Conservation (phyloP, 2,888 invertebrate species). For the Abscondita cerata region DNA sequence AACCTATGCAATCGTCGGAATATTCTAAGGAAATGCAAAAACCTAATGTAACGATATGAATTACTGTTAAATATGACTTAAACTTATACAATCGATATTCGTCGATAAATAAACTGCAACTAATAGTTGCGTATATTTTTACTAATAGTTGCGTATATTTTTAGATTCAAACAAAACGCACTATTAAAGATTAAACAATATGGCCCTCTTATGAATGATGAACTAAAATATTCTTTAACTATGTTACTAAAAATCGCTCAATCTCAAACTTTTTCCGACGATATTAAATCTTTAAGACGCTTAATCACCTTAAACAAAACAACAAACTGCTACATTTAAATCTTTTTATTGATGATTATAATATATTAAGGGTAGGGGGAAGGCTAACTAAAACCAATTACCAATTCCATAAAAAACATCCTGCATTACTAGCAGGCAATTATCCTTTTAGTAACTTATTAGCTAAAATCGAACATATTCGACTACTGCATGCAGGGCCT, state of each 20-base stretch:
- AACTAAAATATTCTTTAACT: not conserved
- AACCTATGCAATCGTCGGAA: not conserved
- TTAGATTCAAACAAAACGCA: not conserved
- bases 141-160: not conserved
- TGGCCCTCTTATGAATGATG: not conserved
- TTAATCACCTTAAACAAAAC: not conserved
- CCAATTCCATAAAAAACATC: not conserved
- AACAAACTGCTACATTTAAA: not conserved
- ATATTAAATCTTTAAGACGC: not conserved
- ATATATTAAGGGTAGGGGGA: not conserved
- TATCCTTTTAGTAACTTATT: not conserved
- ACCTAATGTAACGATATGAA: not conserved
- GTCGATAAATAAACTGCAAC: not conserved
- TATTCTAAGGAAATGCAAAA: slow-evolving; percentile 1
- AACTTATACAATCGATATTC: not conserved
- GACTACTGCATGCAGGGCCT: slow-evolving; percentile 24
- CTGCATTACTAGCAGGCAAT: not conserved
- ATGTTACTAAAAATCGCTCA: not conserved
- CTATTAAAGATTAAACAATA: not conserved
- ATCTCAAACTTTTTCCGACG: not conserved
- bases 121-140: not conserved
- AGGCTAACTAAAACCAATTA: not conserved
- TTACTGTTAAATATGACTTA: not conserved
- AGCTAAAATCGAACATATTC: not conserved
- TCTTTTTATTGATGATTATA: not conserved